Conservation (phyloP, 2,888 invertebrate genomes). For the Trachelus troglodyta region DNA sequence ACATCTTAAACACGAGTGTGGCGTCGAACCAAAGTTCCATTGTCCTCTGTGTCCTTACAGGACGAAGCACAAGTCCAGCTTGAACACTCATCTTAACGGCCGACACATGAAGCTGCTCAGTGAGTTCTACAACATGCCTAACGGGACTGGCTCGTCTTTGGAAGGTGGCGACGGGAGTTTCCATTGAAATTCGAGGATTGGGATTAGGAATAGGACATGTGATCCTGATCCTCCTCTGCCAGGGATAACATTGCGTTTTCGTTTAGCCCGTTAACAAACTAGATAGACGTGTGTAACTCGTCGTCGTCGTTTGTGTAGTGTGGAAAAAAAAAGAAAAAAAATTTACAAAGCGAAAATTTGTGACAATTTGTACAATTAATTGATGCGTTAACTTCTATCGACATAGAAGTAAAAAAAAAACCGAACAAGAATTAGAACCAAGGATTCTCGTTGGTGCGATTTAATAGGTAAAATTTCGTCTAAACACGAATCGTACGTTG, state of each 20-base stretch:
- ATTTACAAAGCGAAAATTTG: neutral
- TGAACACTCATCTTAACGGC: constrained; percentile 61
- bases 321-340: neutral
- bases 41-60: constrained; percentile 67
- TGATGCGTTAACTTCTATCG: neutral
- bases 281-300: neutral
- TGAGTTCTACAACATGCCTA: constrained; percentile 46
- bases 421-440: neutral
- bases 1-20: constrained; percentile 68
- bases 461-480: neutral
- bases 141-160: constrained; percentile 29
- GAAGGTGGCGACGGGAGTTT: constrained; percentile 16
- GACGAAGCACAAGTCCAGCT: constrained; percentile 61
- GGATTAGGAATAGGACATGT: neutral
- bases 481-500: neutral
- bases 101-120: constrained; percentile 56
- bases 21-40: constrained; percentile 67
- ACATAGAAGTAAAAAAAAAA: neutral
- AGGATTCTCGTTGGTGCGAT: neutral
- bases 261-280: neutral
- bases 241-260: neutral
- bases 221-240: neutral
- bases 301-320: neutral
- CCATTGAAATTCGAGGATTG: neutral
- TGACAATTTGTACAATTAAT: neutral